Base-by-base conservation (phyloP, 2,888 invertebrate genomes). In the Punctoribates punctum region DNA sequence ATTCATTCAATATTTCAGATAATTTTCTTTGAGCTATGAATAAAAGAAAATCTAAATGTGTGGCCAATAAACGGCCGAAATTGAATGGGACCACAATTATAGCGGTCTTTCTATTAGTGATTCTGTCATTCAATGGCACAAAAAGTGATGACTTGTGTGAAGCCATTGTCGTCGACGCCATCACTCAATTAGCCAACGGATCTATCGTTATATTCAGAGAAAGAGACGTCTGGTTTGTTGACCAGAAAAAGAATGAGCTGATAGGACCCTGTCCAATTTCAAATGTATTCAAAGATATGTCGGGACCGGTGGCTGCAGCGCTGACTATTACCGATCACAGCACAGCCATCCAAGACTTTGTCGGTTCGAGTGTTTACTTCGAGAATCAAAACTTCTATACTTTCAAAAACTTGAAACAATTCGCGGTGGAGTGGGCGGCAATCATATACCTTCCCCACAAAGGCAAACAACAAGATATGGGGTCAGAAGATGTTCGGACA, bases 131-230 rank as follows among this genome's bases (percentile, higher is more conserved):
- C 11, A 42, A 13, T 42, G 1, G 42, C 62, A 62, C 6, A 17
- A 62, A 38, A 72, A 25, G 72, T 25, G 72, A 72, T 13, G 5
- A 72, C 2, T 8, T 72, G 1, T 72, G 72, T 72, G 25, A 72
- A 3, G 11, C 20, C 1, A 20, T 72, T 1, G n/a, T 25, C 13
- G 9, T n/a, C 11, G 72, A 72, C 17, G 23, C 72, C 25, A 72
- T 72, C 1, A 72, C 72, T 15, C 23, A 13, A 4, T 4, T 72
- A 27, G 2, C 25, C 1, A 72, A 72, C 72, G 48, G 72, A 48
- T 11, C 48, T 11, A 48, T 72, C 9, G 72, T 25, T 72, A 20
- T 72, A 15, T 72, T 72, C 42, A 11, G 38, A 6, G 9, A 13
- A 8, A 46, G 25, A 20, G 42, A 48, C 13, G 72, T 72, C 8